Base-by-base conservation (phyloP, 2,797 vertebrate species). In the Takifugu ocellatus region DNA sequence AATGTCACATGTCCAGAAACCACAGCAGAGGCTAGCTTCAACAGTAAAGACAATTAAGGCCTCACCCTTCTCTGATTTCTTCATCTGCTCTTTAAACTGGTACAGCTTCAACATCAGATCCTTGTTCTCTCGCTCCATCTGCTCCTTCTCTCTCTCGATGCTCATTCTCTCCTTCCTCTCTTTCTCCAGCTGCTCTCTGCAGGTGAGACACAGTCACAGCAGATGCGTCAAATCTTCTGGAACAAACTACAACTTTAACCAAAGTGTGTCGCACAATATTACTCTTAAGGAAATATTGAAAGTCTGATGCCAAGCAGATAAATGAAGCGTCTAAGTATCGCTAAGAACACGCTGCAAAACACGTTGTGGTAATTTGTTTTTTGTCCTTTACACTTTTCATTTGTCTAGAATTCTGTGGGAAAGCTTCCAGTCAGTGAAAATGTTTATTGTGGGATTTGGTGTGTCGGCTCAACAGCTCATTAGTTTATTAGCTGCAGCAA, bases 91-190 rank as follows among this genome's bases (percentile, higher is more conserved):
- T 78, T 98, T 93, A 1, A 92, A 96, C 66, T 95, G 92, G 65
- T 92, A 92, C 42, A 98, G 91, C 70, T 91, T 91, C 72, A 92
- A 69, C 92, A 94, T 90, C 71, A 97, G 89, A 24, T 95, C 92
- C 66, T 94, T 91, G 85, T 97, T 97, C 82, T 97, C 96, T 36
- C 61, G 87, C 83, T 96, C 84, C 93, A 97, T 94, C 88, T 94
- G 91, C 49, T 96, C 94, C 63, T 95, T 98, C 75, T 98, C 95
- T 6, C 66, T 88, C 83, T 98, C 95, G 1, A 97, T 92, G 0
- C 83, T 90, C 73, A 96, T 95, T 25, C 96, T 91, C 77, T 76
- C 94, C 86, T 94, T 96, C 91, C 95, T 97, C 86, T 98, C 96
- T 0, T 87, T 92, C 77, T 97, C 96, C 79, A 98, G 80, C 81